Conservation (phyloP, 2,888 invertebrate species). For the Chirona hameri region DNA sequence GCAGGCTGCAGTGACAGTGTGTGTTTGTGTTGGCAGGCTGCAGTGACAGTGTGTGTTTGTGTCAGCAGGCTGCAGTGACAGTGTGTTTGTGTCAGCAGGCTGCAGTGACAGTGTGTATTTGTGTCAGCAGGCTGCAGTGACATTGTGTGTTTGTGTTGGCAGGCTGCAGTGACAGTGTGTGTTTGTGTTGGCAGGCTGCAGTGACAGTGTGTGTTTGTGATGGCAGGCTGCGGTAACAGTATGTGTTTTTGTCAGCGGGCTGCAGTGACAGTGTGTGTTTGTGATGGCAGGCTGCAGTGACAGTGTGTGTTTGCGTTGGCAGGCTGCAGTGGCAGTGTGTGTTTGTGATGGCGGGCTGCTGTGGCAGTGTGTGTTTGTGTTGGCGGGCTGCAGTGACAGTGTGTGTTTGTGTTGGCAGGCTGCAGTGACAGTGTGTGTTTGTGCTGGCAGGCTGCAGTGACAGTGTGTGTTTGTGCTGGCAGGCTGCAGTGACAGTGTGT, state of each 20-base stretch:
- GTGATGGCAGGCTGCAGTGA: too few relatives aligned
- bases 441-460: constrained; percentile 71
- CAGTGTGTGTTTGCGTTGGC: too few relatives aligned
- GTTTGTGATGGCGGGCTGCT: constrained; percentile 58
- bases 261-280: too few relatives aligned
- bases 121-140: constrained; percentile 66
- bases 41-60: constrained; percentile 58
- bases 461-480: too few relatives aligned
- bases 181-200: constrained; percentile 58
- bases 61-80: constrained; percentile 66
- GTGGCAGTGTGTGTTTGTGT: too few relatives aligned
- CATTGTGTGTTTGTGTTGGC: constrained; percentile 27
- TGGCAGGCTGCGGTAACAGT: too few relatives aligned
- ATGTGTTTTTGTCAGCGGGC: too few relatives aligned
- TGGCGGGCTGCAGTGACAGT: constrained; percentile 75
- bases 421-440: too few relatives aligned
- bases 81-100: constrained; percentile 47
- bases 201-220: constrained; percentile 52
- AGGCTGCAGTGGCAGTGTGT: not conserved
- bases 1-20: constrained; percentile 66
- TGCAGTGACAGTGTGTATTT: constrained; percentile 62
- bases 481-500: constrained; percentile 66
- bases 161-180: constrained; percentile 66
- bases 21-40: constrained; percentile 52
- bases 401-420: constrained; percentile 53